phyloP scores from a whole-genome alignment of 2,888 invertebrate species.

The Elysia crispata region DNA sequence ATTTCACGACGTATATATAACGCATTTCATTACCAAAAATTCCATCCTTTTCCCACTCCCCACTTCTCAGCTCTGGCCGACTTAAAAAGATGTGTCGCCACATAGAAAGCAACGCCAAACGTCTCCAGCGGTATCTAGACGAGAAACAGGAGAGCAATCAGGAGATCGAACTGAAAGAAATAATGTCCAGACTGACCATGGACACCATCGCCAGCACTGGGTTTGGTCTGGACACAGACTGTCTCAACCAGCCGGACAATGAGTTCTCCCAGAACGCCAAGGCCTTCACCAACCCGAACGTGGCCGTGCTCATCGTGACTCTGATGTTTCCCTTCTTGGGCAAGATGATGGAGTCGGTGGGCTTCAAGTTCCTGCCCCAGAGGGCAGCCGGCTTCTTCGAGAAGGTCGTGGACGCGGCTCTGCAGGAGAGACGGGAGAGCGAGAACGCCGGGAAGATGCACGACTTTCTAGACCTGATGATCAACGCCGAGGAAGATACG shows the following conservation, averaged over 20 bases:
- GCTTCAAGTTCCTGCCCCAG: background rate
- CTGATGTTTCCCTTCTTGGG: conserved; percentile 16
- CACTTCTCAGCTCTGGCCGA: conserved; percentile 61
- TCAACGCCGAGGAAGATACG: conserved; percentile 16
- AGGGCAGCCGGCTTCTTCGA: conserved; percentile 10
- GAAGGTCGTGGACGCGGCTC: conserved; percentile 17
- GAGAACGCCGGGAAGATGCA: conserved; percentile 49
- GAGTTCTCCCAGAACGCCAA: conserved; percentile 54
- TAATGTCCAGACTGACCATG: conserved; percentile 53
- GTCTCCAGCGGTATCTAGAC: background rate
- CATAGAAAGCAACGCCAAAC: conserved; percentile 19
- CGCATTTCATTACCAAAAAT: too few relatives aligned
- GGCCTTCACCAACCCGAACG: conserved; percentile 43
- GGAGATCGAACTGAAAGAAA: conserved; percentile 19
- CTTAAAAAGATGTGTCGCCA: conserved; percentile 54
- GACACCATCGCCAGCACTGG: conserved; percentile 62
- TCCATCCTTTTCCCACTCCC: too few relatives aligned
- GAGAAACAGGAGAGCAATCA: background rate
- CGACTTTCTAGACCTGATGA: conserved; percentile 40
- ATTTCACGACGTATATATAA: too few relatives aligned
- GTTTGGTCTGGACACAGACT: conserved; percentile 60
- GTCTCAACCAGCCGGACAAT: conserved; percentile 57
- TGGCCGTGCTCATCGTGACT: background rate
- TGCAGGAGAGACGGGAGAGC: conserved; percentile 53
- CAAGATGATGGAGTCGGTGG: background rate